These are phyloP conservation scores for Ranitomeya variabilis DNA, from an alignment of 2,113 vertebrate genomes.

Conservation along the genomic window DNA sequence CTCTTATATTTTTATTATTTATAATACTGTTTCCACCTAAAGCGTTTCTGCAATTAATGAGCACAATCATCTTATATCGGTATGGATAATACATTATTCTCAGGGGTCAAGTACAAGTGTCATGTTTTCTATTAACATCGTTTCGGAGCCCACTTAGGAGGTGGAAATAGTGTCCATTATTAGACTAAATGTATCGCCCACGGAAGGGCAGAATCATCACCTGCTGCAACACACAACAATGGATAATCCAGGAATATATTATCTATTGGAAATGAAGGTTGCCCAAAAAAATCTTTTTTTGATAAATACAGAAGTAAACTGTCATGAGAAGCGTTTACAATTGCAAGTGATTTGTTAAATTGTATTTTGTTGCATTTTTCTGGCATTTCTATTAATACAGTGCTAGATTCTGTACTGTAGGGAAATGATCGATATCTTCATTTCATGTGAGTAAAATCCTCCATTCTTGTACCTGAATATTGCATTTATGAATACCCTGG, in stretches of 20 bases:
- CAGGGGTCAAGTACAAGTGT: conserved; percentile 10
- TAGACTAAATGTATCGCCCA: neutral
- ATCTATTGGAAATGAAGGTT: neutral
- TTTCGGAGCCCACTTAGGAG: neutral
- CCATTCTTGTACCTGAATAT: neutral
- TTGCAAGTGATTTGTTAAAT: no score
- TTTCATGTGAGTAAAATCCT: neutral
- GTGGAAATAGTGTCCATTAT: neutral
- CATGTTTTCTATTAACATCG: neutral
- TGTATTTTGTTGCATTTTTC: no score
- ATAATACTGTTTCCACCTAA: neutral
- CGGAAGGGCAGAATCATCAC: neutral
- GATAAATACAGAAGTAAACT: neutral
- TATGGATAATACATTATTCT: neutral
- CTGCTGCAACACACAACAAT: neutral
- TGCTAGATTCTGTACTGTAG: neutral
- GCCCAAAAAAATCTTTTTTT: neutral
- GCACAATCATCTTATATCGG: neutral
- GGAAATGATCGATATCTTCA: neutral
- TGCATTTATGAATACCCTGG: neutral
- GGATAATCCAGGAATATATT: neutral
- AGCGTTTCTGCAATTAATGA: neutral
- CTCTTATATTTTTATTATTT: neutral
- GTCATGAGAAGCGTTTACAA: no score
- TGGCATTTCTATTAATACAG: no score